These are phyloP conservation scores for Aphaenogaster ashmeadi DNA, from an alignment of 1,140 invertebrate genomes.

Conservation along the genomic window DNA sequence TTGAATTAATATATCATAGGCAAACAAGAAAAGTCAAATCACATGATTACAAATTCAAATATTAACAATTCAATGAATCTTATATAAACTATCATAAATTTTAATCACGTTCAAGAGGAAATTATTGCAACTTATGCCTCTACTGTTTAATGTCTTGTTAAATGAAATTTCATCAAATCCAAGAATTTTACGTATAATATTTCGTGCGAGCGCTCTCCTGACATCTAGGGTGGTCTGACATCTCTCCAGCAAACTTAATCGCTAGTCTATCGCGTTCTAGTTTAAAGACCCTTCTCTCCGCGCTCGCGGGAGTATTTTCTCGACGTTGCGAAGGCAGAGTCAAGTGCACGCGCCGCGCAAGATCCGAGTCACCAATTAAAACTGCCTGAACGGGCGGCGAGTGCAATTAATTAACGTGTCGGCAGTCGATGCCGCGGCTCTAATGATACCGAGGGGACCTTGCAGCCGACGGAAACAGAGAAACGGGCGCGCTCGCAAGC, in stretches of 20 bases:
- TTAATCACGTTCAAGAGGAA: background rate
- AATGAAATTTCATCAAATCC: background rate
- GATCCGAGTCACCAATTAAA: constrained; percentile 74
- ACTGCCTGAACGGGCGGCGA: constrained; percentile 52
- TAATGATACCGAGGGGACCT: constrained; percentile 43
- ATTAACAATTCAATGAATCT: background rate
- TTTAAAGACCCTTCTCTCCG: constrained; percentile 19
- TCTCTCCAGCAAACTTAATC: background rate
- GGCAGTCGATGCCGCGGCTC: constrained; percentile 39
- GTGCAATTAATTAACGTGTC: constrained; percentile 77
- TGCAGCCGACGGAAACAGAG: constrained; percentile 19
- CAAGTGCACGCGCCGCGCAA: constrained; percentile 63
- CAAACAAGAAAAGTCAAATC: background rate
- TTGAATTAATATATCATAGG: background rate
- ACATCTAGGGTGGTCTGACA: background rate
- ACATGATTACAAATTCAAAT: background rate
- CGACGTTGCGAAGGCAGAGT: constrained; percentile 56
- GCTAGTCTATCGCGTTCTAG: background rate
- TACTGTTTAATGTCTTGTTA: background rate
- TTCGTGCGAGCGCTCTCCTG: background rate
- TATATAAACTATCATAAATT: background rate
- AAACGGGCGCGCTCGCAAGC: constrained; percentile 25
- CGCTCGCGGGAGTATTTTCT: background rate
- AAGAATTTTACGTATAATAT: background rate
- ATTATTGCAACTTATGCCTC: background rate